phyloP scores from a whole-genome alignment of 2,888 invertebrate species.

The Amorpha juglandis region DNA sequence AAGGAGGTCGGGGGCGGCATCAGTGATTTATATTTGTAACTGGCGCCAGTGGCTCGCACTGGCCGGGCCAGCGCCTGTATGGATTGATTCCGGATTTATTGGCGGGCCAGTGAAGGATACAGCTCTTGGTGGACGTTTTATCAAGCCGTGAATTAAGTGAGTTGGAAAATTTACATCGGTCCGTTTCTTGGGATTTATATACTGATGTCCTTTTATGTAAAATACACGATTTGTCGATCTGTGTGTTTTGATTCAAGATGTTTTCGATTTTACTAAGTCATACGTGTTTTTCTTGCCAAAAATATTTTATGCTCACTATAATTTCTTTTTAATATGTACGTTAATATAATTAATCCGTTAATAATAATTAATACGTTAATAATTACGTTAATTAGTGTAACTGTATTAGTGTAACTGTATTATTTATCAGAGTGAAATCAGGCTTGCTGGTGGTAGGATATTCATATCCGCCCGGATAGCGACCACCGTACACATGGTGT shows the following conservation, averaged over 20 bases:
- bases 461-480: no score
- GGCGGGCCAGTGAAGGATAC: slow-evolving; percentile 51
- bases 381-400: no score
- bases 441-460: no score
- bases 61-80: slow-evolving; percentile 42
- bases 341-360: no score
- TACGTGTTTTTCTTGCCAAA: neutral
- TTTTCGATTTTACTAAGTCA: neutral
- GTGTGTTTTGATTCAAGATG: neutral
- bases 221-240: slow-evolving; percentile 5
- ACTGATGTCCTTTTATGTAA: neutral
- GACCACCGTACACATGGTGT: no score
- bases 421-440: no score
- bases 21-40: slow-evolving; percentile 26
- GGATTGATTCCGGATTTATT: slow-evolving; percentile 78
- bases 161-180: slow-evolving; percentile 39
- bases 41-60: slow-evolving; percentile 32
- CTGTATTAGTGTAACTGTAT: no score
- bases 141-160: slow-evolving; percentile 49
- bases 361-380: no score
- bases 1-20: neutral
- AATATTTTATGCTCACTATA: neutral
- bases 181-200: slow-evolving; percentile 27
- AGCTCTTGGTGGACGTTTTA: slow-evolving; percentile 69
- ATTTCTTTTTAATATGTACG: no score